Percentiles rank a stretch among this genome's conserved stretches.
Conservation (phyloP, 2,888 invertebrate species). For the Cybosia mesomella region DNA sequence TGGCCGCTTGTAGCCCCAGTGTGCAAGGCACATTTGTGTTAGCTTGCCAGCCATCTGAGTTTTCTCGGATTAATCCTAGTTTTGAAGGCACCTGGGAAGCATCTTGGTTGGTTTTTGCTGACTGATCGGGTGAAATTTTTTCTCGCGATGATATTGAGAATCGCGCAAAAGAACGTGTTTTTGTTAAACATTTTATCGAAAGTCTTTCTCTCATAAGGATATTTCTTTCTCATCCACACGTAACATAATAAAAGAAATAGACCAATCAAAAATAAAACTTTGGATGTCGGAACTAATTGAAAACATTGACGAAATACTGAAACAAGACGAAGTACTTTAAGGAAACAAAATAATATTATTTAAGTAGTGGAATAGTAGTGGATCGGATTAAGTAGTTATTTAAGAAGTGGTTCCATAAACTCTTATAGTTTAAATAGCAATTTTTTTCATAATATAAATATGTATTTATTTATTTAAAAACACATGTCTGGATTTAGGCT, state of each 20-base stretch:
- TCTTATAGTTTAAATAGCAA: neutral
- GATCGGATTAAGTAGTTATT: no score
- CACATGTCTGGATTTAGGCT: neutral
- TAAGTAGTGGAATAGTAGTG: no score
- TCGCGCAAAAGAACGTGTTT: no score
- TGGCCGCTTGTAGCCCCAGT: neutral
- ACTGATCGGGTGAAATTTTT: no score
- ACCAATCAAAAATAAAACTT: neutral
- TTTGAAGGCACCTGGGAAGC: neutral
- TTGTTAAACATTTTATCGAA: no score
- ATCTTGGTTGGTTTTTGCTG: no score
- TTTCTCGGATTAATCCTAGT: neutral
- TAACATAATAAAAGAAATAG: neutral
- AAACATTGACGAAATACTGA: no score
- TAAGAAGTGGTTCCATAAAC: neutral
- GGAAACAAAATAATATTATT: no score
- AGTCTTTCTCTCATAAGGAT: neutral
- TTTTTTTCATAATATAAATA: neutral
- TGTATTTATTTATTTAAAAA: neutral
- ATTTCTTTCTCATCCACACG: neutral
- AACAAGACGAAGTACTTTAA: no score
- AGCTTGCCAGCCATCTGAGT: neutral
- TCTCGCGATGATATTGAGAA: no score
- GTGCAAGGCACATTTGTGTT: neutral
- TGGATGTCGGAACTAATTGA: neutral